Percentiles rank a stretch among this genome's conserved stretches.
Evolutionary conservation across 2,113 vertebrate species (phyloP).

Genomic region (Gnathonemus longibarbis): DNA sequence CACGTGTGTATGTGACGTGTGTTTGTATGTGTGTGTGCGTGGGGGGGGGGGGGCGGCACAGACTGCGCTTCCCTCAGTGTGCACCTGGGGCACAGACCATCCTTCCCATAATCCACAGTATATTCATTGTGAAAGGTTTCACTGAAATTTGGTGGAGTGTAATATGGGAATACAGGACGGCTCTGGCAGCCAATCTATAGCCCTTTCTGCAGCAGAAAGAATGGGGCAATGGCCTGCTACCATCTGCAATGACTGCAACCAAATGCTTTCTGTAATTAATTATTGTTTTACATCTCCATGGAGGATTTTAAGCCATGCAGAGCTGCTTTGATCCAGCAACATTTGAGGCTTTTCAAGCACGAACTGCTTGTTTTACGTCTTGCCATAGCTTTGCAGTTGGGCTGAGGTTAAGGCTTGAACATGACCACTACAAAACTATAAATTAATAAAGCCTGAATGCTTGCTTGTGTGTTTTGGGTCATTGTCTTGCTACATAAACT

Average conservation of each 20-base stretch:
- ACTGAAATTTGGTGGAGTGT: neutral
- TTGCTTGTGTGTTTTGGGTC: neutral
- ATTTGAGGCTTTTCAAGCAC: neutral
- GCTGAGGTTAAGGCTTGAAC: neutral
- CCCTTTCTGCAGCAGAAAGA: neutral
- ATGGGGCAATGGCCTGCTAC: neutral
- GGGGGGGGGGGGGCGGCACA: neutral
- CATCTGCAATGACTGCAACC: neutral
- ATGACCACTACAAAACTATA: neutral
- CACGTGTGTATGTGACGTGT: neutral
- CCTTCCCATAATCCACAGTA: neutral
- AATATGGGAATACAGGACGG: neutral
- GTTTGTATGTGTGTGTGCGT: neutral
- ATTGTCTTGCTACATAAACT: neutral
- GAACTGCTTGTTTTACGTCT: neutral
- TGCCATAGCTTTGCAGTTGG: neutral
- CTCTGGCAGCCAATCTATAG: neutral
- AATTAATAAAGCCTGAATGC: neutral
- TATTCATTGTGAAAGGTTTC: neutral
- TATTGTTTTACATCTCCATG: neutral
- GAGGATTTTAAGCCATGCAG: neutral
- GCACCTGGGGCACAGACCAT: neutral
- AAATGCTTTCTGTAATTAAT: neutral
- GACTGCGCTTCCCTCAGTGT: neutral
- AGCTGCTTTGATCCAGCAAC: neutral